A percentile compares a stretch with the other conserved stretches of the same genome.
Conservation (phyloP, 2,113 vertebrate species). For the Pandion haliaetus region DNA sequence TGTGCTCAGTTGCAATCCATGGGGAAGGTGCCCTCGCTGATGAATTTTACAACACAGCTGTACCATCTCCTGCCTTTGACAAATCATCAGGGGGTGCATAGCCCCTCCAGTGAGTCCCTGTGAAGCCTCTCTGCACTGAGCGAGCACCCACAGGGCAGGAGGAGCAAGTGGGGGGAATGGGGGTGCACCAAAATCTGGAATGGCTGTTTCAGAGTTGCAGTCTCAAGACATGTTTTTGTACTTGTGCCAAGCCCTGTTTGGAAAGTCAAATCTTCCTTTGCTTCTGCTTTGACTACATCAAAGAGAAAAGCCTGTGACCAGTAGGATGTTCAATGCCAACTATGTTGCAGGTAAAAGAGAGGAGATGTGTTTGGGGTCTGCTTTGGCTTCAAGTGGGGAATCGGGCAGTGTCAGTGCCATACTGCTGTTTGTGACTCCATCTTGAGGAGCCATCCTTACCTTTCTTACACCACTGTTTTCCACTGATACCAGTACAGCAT, state of each 20-base stretch:
- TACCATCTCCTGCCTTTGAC: not conserved
- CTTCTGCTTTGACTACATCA: not conserved
- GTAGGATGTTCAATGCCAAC: not conserved
- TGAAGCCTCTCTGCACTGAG: not conserved
- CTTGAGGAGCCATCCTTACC: not conserved
- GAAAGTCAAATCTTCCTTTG: not conserved
- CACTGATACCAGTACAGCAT: not conserved
- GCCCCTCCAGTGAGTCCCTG: not conserved
- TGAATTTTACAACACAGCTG: not conserved
- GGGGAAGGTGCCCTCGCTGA: not conserved
- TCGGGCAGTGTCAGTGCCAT: not conserved
- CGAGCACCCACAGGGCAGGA: rapidly evolving
- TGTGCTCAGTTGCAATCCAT: not conserved
- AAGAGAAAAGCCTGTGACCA: not conserved
- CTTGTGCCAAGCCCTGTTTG: rapidly evolving
- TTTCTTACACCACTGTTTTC: not conserved
- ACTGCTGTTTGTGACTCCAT: not conserved
- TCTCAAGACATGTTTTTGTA: not conserved
- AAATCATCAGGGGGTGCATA: not conserved
- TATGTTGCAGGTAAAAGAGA: not conserved
- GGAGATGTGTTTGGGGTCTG: not conserved
- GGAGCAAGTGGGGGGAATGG: not conserved
- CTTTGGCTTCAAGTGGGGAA: not conserved
- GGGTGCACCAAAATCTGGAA: not conserved
- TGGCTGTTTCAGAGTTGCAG: not conserved